These are phyloP conservation scores for Syrista parreyssii DNA, from an alignment of 2,888 invertebrate genomes.

Conservation along the genomic window DNA sequence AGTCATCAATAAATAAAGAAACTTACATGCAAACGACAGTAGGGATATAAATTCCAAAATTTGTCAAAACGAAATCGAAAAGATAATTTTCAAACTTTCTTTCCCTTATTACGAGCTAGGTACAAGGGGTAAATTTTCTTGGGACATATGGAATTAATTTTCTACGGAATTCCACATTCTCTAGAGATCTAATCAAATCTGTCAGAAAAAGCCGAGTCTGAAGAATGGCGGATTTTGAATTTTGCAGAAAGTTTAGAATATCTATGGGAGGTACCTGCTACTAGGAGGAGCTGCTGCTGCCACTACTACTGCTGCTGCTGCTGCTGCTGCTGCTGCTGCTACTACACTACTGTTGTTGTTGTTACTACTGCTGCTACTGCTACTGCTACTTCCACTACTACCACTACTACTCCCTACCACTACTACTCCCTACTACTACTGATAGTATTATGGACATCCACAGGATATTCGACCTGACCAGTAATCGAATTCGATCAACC, in stretches of 20 bases:
- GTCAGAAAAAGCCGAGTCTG: not conserved
- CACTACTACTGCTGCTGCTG: no score
- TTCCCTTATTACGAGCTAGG: no score
- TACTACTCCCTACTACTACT: not conserved
- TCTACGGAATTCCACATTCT: not conserved
- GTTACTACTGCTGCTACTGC: no score
- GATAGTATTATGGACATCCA: slow-evolving; percentile 13
- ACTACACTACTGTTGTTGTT: no score
- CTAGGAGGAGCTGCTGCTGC: no score
- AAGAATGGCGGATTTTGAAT: not conserved
- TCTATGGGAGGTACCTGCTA: not conserved
- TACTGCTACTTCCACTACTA: not conserved
- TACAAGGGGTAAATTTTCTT: no score
- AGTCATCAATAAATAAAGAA: not conserved
- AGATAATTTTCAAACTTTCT: not conserved
- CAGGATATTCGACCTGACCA: slow-evolving; percentile 36
- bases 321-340: no score
- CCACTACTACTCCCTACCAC: not conserved
- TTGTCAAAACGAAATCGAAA: not conserved
- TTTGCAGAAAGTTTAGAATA: not conserved
- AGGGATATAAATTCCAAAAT: not conserved
- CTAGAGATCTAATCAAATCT: not conserved
- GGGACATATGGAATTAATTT: not conserved
- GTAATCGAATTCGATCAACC: slow-evolving; percentile 43
- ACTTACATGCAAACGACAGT: not conserved